Evolutionary conservation across 2,113 vertebrate species (phyloP), one percentile per base, ranked within the genome.

Genomic region (Sarotherodon lohbergeri): DNA sequence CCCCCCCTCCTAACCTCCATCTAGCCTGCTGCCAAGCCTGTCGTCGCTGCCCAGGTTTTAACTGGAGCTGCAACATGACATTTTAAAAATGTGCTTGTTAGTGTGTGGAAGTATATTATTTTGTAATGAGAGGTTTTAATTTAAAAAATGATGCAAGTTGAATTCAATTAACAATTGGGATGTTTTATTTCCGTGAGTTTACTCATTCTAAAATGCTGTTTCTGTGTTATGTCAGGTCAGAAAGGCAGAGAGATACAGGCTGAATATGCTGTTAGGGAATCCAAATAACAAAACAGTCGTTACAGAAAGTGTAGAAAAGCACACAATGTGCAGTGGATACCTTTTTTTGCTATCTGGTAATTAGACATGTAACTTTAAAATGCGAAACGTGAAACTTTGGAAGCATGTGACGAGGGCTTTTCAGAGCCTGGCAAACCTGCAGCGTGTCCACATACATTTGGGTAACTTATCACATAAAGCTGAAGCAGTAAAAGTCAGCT

Each of bases 391-490:
- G 90, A 93, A 92, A 90, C 92, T 85, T 83, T 86, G 87, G 92
- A 92, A 88, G 82, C 91, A 91, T 91, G 87, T 50, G 90, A 92
- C 86, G 85, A 61, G 59, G 81, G 78, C 86, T 87, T 94, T 87
- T 91, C 85, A 88, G 90, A 22, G 59, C 39, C 86, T 93, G 92
- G 92, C 92, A 94, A 88, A 90, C 81, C 63, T 93, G 90, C 87
- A 92, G 90, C 83, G 87, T 66, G 82, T 95, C 90, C 90, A 81
- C 39, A 82, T 90, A 91, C 93, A 95, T 95, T 94, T 90, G 91
- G 92, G 94, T 96, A 96, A 96, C 92, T 81, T 94, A 94, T 95
- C 94, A 93, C 90, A 93, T 96, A 95, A 96, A 96, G 90, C 90
- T 87, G 54, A 82, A 54, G 90, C 92, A 86, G 82, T 94, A 95